Evolutionary conservation across 2,888 invertebrate genomes (phyloP), one percentile per base, ranked within the genome.

Genomic region (Eucera pruinosa): DNA sequence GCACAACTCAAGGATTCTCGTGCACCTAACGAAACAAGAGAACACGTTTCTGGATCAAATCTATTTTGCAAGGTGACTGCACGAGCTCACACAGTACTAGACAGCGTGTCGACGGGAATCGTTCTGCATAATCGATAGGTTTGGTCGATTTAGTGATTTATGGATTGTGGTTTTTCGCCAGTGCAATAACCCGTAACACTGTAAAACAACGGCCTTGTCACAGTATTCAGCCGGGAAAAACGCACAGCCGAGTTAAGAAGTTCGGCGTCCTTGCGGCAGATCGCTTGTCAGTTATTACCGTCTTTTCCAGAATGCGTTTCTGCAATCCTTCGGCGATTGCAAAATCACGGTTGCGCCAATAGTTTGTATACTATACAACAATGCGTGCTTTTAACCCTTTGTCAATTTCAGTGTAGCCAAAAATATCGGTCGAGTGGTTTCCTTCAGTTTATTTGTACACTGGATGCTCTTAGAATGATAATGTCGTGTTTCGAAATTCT

Each of bases 261-360:
- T 89, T 82, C 82, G 86, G 79, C 80, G 86, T 84, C 89, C 89
- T 89, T 87, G 89, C 71, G 69, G 83, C 72, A 82, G 80, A 84
- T 88, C 86, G 86, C 85, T 87, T 81, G 82, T 86, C 86, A 62
- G 85, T 87, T 86, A 88, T 89, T 88, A 89, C 85, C 83, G 48
- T 87, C 83, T 89, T 89, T 89, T 88, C 87, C 83, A 88, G 86
- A 89, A 86, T 85, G 82, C 79, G 80, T 86, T 84, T 85, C 65
- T 85, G 89, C 87, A 88, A 88, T 87, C 77, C 75, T 81, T 78
- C 70, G 54, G 47, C 71, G 45, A 80, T 86, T 81, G 73, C 78
- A 77, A 82, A 84, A 86, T 52, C 18, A 30, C 41, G 61, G 75
- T 84, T 83, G 76, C 84, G 47, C 58, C 60, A 65, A 80, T 81